Evolutionary conservation across 2,888 invertebrate species (phyloP).

Genomic region (Lysandra coridon): DNA sequence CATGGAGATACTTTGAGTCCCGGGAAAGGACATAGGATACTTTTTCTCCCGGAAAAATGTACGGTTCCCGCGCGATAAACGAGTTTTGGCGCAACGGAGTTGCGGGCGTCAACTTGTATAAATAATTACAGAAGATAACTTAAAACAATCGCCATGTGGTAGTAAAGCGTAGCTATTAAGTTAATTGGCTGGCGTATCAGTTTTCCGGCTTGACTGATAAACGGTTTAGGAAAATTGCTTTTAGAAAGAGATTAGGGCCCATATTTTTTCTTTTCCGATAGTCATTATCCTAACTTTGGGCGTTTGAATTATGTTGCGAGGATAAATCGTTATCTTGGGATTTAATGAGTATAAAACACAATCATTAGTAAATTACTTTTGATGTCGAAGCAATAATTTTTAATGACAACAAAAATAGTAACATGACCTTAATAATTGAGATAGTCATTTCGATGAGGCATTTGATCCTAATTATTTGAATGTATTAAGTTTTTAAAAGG

Average conservation of each 20-base stretch:
- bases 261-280: constrained; percentile 34
- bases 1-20: no score
- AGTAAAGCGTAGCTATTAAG: constrained; percentile 70
- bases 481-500: no score
- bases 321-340: constrained; percentile 11
- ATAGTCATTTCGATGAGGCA: not conserved
- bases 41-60: no score
- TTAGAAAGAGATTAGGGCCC: constrained; percentile 51
- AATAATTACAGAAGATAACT: not conserved
- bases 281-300: constrained; percentile 28
- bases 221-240: constrained; percentile 72
- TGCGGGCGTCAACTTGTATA: no score
- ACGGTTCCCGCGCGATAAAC: no score
- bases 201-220: constrained; percentile 73
- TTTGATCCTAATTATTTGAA: no score
- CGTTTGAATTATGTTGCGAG: constrained; percentile 26
- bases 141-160: constrained; percentile 42
- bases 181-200: constrained; percentile 77
- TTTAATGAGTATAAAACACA: not conserved
- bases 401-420: not conserved
- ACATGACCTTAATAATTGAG: not conserved
- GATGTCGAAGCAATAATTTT: not conserved
- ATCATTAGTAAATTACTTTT: not conserved
- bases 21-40: no score
- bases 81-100: no score